phyloP scores from a whole-genome alignment of 1,140 invertebrate species.

The Pomacea maculata region DNA sequence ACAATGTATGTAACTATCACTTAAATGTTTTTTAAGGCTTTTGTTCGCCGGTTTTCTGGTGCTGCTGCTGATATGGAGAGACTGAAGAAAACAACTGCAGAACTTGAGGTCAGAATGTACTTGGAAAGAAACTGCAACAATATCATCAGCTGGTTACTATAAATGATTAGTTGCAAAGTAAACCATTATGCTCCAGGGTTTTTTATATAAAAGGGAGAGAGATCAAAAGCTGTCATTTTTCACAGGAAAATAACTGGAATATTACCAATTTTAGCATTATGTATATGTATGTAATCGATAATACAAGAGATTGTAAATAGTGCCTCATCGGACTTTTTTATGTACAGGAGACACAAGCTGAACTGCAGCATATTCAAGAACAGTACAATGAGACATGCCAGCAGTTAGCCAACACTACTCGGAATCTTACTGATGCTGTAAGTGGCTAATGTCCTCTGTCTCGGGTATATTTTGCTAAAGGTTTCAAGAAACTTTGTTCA shows the following conservation, averaged over 20 bases:
- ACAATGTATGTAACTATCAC: too few relatives aligned
- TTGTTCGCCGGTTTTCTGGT: constrained; percentile 54
- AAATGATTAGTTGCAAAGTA: too few relatives aligned
- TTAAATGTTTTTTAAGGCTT: constrained; percentile 36
- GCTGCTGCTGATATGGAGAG: constrained; percentile 57
- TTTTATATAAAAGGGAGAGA: too few relatives aligned
- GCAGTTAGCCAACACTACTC: constrained; percentile 45
- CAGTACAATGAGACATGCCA: constrained; percentile 49
- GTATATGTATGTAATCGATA: neutral
- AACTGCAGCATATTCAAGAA: constrained; percentile 43
- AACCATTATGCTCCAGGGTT: too few relatives aligned
- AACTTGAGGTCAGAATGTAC: constrained; percentile 48
- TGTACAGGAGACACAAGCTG: constrained; percentile 52
- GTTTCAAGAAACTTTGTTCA: too few relatives aligned
- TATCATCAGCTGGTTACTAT: too few relatives aligned
- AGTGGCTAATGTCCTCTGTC: constrained; percentile 18
- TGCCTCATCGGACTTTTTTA: neutral
- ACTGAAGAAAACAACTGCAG: constrained; percentile 49
- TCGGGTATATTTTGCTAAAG: too few relatives aligned
- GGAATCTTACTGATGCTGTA: constrained; percentile 55
- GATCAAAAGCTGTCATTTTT: too few relatives aligned
- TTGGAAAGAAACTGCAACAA: too few relatives aligned
- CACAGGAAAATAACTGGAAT: too few relatives aligned
- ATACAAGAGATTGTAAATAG: neutral
- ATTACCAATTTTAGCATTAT: neutral